These are phyloP conservation scores for Lepus timidus DNA, from an alignment of 2,113 vertebrate genomes.

Conservation along the genomic window DNA sequence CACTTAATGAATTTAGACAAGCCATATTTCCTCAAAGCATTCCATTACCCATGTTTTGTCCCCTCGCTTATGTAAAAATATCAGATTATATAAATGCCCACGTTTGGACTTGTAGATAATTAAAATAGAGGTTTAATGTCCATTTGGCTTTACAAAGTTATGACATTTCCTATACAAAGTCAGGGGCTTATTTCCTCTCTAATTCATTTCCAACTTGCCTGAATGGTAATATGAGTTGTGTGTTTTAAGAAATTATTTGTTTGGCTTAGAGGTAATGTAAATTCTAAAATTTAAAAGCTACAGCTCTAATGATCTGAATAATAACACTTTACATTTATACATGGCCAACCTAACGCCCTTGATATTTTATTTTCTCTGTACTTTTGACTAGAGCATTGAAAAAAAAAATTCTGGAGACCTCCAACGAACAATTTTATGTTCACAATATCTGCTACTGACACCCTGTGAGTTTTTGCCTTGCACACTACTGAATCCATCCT, in stretches of 20 bases:
- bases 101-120: slow-evolving; percentile 76
- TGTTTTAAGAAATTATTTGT: slow-evolving; percentile 79
- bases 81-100: slow-evolving; percentile 73
- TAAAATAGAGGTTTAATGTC: slow-evolving; percentile 77
- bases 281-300: slow-evolving; percentile 74
- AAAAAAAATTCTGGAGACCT: slow-evolving; percentile 60
- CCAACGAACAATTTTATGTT: slow-evolving; percentile 64
- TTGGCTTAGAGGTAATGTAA: slow-evolving; percentile 78
- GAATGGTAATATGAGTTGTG: slow-evolving; percentile 71
- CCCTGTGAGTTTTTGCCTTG: slow-evolving; percentile 51
- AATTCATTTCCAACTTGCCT: slow-evolving; percentile 72
- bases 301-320: slow-evolving; percentile 75
- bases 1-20: slow-evolving; percentile 76
- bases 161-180: slow-evolving; percentile 78
- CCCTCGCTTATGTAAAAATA: slow-evolving; percentile 76
- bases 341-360: slow-evolving; percentile 64
- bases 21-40: slow-evolving; percentile 68
- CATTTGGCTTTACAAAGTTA: slow-evolving; percentile 74
- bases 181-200: slow-evolving; percentile 69
- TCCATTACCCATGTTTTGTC: slow-evolving; percentile 64
- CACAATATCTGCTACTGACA: slow-evolving; percentile 74
- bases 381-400: slow-evolving; percentile 51
- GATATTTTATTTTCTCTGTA: slow-evolving; percentile 63
- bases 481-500: slow-evolving; percentile 74
- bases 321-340: slow-evolving; percentile 59